Evolutionary conservation across 30 jellyfish, hydroid and myxozoan species (phyloP), one percentile per base, ranked within the genome.

Genomic region (Sanderia malayensis): DNA sequence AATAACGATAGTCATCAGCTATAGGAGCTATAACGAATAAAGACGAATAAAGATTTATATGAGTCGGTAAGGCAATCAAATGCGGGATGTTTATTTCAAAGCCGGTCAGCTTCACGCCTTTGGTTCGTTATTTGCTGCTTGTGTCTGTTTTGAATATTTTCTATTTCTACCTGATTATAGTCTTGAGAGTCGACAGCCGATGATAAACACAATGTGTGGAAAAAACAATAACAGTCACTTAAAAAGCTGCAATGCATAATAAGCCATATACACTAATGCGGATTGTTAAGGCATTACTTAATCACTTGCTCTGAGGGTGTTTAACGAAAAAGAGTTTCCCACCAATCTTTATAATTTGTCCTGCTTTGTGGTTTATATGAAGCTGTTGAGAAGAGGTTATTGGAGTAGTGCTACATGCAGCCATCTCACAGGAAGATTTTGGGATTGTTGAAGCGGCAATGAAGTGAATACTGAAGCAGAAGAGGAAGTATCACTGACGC

Each of bases 171-270:
- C 52, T 37, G 52, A 37, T 37, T 37, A 13, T 37, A 37, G 13
- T 4, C 52, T 37, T 37, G 52, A 37, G 52, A 37, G 52, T 37
- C 52, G 52, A 37, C 52, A 37, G 52, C 52, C 52, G 52, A 37
- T 37, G 52, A 37, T 37, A 37, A 37, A 37, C 52, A 37, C 6
- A 4, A 13, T 37, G 52, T n/a, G n/a, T n/a, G n/a, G n/a, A 13
- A 37, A 37, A 37, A 37, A 37, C 52, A 37, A 4, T 37, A 37
- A 37, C 52, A 37, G 52, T 37, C 13, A 37, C 52, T 37, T 37
- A 37, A 37, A 37, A 37, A 37, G 52, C 52, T 37, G 52, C 52
- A 37, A 37, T 37, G 52, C 52, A 37, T 37, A 37, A 37, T 37
- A 37, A 37, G 52, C 52, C 52, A 37, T 37, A 37, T 37, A 37